Conservation (phyloP, 2,797 vertebrate species). For the Sparus aurata region DNA sequence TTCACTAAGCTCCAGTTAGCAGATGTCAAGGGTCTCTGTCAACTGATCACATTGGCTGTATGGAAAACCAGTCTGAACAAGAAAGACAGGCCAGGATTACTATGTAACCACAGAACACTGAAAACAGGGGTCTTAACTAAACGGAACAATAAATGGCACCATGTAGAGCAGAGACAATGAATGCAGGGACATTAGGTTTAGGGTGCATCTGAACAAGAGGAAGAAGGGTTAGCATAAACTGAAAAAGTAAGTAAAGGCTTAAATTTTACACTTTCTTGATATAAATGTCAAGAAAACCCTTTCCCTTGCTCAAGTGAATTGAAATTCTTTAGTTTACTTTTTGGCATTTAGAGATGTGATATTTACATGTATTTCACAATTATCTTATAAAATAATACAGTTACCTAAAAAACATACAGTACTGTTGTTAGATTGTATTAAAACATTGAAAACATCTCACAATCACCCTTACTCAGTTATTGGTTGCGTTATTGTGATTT, state of each 20-base stretch:
- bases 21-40: constrained; percentile 75
- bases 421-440: background rate
- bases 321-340: background rate
- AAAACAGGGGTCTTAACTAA: constrained; percentile 48
- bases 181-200: background rate
- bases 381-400: background rate
- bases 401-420: background rate
- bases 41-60: constrained; percentile 56
- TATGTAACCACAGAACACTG: constrained; percentile 59
- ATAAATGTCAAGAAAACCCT: background rate
- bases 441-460: constrained; percentile 5
- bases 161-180: constrained; percentile 43
- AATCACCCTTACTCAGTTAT: background rate
- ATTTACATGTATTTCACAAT: background rate
- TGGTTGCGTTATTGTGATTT: background rate
- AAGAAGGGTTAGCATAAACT: background rate
- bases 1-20: constrained; percentile 66
- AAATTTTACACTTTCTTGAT: background rate
- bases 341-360: background rate
- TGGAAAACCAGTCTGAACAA: constrained; percentile 76
- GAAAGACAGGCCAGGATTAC: constrained; percentile 67
- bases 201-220: background rate
- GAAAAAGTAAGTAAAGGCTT: background rate
- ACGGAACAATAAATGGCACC: constrained; percentile 54
- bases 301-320: background rate